Evolutionary conservation across 2,888 invertebrate species (phyloP).

Genomic region (Alsophila aescularia): DNA sequence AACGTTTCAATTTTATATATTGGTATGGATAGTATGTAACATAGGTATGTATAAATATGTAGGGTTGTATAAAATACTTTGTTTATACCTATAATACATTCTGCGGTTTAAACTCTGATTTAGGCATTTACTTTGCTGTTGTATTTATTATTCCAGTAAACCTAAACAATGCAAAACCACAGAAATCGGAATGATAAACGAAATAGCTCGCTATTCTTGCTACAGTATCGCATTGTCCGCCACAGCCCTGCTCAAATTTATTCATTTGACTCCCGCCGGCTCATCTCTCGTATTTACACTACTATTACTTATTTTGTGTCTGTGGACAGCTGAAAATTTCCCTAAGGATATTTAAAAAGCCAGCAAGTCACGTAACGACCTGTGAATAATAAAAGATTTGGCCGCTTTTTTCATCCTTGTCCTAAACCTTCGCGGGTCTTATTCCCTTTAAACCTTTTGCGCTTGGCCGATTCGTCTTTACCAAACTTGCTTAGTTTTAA

Average conservation of each 20-base stretch:
- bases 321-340: slow-evolving; percentile 17
- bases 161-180: no score
- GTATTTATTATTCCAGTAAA: no score
- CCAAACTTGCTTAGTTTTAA: not conserved
- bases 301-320: not conserved
- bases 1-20: no score
- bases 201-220: no score
- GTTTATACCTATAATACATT: no score
- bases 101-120: no score
- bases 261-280: not conserved
- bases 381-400: slow-evolving; percentile 20
- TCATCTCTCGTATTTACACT: slow-evolving; percentile 1
- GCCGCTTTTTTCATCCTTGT: slow-evolving; percentile 4
- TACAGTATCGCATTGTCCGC: no score
- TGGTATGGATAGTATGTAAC: no score
- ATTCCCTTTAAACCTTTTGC: slow-evolving; percentile 7
- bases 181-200: no score
- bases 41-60: no score
- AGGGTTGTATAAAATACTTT: no score
- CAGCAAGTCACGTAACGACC: slow-evolving; percentile 13
- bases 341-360: slow-evolving; percentile 20
- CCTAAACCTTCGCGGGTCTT: slow-evolving; percentile 5
- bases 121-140: no score
- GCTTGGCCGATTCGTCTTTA: slow-evolving; percentile 5
- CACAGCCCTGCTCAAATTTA: not conserved